A percentile compares a stretch with the other conserved stretches of the same genome.
Evolutionary conservation across 2,888 invertebrate species (phyloP).

Genomic region (Hipparchia semele): DNA sequence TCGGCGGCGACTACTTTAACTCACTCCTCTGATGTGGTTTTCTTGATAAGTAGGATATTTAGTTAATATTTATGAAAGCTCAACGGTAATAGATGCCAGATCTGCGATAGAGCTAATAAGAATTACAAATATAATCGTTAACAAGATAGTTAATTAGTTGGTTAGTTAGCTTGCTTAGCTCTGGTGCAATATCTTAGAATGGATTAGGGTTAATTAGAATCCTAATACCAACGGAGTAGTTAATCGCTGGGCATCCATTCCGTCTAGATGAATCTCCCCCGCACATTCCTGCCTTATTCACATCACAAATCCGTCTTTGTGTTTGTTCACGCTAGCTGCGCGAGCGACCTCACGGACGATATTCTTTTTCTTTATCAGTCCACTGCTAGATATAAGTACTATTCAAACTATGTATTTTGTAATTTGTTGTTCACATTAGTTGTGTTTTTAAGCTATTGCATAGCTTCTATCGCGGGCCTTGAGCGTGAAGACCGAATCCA

Average conservation of each 20-base stretch:
- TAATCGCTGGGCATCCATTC: conserved; percentile 34
- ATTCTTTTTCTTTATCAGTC: too few species aligned
- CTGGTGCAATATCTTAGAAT: conserved; percentile 15
- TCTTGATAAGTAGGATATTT: neutral
- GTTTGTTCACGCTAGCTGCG: neutral
- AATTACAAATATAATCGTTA: conserved; percentile 17
- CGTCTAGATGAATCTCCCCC: conserved; percentile 57
- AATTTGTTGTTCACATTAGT: too few species aligned
- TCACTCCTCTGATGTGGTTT: neutral
- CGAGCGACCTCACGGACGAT: neutral
- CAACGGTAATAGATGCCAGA: neutral
- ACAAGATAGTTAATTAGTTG: conserved; percentile 12
- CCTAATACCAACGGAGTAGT: conserved; percentile 4
- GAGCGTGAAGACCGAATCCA: too few species aligned
- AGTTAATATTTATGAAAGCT: conserved; percentile 6
- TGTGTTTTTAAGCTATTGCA: too few species aligned
- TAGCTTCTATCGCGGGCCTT: too few species aligned
- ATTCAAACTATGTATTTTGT: too few species aligned
- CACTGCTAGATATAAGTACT: too few species aligned
- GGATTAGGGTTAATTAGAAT: conserved; percentile 19
- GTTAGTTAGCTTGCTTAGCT: conserved; percentile 6
- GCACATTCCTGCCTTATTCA: conserved; percentile 62
- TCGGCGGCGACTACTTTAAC: neutral
- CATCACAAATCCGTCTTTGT: conserved; percentile 49
- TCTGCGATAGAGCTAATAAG: conserved; percentile 10